Conservation (phyloP, 30 jellyfish, hydroid and myxozoan genomes). For the Phacellophora camtschatica region DNA sequence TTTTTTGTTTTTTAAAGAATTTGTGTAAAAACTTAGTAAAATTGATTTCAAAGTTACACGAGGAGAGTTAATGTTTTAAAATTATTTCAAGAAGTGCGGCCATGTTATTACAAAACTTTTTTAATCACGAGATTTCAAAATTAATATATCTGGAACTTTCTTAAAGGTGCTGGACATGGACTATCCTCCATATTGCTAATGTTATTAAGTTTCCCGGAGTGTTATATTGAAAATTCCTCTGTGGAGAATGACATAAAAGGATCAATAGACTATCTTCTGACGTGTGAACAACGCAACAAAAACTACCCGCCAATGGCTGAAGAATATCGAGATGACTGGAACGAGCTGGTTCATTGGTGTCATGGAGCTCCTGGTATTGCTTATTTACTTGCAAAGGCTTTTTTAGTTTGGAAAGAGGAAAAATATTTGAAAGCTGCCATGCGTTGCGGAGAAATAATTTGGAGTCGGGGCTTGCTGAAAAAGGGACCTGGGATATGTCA, state of each 20-base stretch:
- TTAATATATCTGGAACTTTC: no score
- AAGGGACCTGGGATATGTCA: conserved; percentile 99
- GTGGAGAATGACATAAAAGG: conserved; percentile 86
- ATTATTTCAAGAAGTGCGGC: no score
- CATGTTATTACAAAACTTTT: no score
- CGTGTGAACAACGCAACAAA: conserved; percentile 77
- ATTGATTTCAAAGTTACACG: no score
- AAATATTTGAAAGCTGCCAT: conserved; percentile 79
- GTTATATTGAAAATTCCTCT: conserved; percentile 68
- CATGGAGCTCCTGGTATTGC: conserved; percentile 98
- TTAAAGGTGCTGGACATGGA: conserved; percentile 98
- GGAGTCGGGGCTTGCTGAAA: conserved; percentile 91
- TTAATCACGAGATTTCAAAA: no score
- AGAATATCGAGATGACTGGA: conserved; percentile 93
- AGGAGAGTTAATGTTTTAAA: no score
- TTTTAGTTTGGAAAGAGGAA: conserved; percentile 90
- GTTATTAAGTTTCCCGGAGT: conserved; percentile 81
- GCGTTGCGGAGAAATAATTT: conserved; percentile 86
- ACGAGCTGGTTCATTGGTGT: conserved; percentile 97
- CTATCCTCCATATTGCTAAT: conserved; percentile 69
- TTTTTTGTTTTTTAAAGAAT: no score
- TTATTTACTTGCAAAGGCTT: conserved; percentile 85
- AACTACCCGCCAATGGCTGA: conserved; percentile 92
- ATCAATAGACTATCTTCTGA: conserved; percentile 73
- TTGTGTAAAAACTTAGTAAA: no score